Evolutionary conservation across 2,797 vertebrate genomes (phyloP).

Genomic region (Ptychobarbus kaznakovi): DNA sequence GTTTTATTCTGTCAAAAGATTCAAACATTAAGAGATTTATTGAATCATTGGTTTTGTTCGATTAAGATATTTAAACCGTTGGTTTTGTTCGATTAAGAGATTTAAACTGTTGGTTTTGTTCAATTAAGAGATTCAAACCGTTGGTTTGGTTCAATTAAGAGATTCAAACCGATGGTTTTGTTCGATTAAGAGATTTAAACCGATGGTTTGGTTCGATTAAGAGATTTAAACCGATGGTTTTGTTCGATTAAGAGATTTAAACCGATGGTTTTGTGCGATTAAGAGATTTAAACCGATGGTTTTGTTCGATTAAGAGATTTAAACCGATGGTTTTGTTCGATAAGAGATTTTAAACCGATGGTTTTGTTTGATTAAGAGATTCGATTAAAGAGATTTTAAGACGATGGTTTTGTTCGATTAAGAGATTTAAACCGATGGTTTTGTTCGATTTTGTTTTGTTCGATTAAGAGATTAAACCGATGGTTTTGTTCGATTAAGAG

Average conservation of each 20-base stretch:
- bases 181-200: not conserved
- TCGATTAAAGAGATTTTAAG: no score
- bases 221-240: no score
- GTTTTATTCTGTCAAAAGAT: not conserved
- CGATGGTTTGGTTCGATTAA: no score
- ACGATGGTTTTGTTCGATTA: no score
- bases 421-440: no score
- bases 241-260: not conserved
- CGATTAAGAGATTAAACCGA: no score
- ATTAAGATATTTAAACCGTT: not conserved
- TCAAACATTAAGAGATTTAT: no score
- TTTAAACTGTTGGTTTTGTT: not conserved
- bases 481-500: no score
- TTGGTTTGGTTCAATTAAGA: not conserved
- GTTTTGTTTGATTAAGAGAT: not conserved
- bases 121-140: not conserved
- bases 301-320: not conserved
- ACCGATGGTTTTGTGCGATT: not conserved
- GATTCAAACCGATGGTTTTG: not conserved
- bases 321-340: no score
- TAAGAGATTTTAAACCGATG: no score
- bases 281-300: not conserved
- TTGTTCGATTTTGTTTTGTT: no score
- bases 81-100: not conserved
- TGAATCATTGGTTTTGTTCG: rapidly evolving